These are phyloP conservation scores for Herpetotheres cachinnans DNA, from an alignment of 2,113 vertebrate species.

Conservation along the genomic window DNA sequence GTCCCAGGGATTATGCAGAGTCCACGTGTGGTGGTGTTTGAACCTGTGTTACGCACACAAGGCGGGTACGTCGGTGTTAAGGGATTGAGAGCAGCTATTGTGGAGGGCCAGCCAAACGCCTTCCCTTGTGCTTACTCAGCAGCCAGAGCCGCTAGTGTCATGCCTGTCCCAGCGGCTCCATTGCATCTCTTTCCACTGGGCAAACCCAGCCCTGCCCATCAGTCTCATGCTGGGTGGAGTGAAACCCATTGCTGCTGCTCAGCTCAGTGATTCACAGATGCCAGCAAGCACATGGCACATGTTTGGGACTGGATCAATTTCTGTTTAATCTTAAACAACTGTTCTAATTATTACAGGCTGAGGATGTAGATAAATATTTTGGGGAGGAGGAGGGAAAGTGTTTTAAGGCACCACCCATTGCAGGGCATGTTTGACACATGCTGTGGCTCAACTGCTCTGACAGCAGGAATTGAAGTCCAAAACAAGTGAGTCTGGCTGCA, in stretches of 20 bases:
- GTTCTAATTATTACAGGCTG: not conserved
- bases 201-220: not conserved
- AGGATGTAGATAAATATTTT: not conserved
- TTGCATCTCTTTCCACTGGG: not conserved
- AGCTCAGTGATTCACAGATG: rapidly evolving
- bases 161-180: not conserved
- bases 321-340: not conserved
- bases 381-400: not conserved
- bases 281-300: not conserved
- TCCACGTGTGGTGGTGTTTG: not conserved
- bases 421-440: not conserved
- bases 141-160: not conserved
- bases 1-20: not conserved
- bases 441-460: not conserved
- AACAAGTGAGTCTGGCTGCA: not conserved
- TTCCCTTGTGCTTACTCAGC: not conserved
- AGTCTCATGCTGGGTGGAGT: not conserved
- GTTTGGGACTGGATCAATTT: not conserved
- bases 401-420: not conserved
- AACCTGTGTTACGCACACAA: rapidly evolving
- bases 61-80: rapidly evolving
- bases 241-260: rapidly evolving
- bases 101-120: rapidly evolving
- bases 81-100: not conserved
- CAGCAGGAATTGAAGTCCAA: not conserved